Evolutionary conservation across 2,113 vertebrate species (phyloP).

Genomic region (Nestor notabilis): DNA sequence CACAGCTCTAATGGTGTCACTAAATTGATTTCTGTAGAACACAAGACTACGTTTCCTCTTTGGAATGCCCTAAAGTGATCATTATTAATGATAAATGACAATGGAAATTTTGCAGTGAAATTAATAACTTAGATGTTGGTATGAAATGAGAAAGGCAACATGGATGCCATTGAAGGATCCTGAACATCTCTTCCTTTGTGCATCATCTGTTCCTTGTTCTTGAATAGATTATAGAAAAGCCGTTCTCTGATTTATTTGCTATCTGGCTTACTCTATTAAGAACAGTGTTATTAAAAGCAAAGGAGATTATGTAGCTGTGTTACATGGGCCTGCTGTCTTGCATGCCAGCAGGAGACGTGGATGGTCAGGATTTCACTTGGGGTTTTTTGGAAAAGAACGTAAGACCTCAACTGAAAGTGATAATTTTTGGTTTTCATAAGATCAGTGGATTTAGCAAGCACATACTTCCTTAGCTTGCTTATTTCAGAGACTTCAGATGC

Average conservation of each 20-base stretch:
- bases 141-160: neutral
- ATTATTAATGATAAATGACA: neutral
- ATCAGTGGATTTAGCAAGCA: neutral
- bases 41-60: neutral
- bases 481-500: neutral
- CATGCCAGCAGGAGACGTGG: neutral
- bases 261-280: neutral
- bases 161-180: neutral
- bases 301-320: neutral
- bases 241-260: neutral
- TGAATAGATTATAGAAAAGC: neutral
- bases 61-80: slow-evolving; percentile 1
- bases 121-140: neutral
- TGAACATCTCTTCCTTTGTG: neutral
- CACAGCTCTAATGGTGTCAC: neutral
- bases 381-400: neutral
- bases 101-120: neutral
- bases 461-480: neutral
- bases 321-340: neutral
- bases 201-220: neutral
- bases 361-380: neutral
- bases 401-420: neutral
- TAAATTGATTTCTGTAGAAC: neutral
- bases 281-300: neutral
- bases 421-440: neutral